Base-by-base conservation (phyloP, 2,113 vertebrate genomes). In the Plecturocebus donacophilus region DNA sequence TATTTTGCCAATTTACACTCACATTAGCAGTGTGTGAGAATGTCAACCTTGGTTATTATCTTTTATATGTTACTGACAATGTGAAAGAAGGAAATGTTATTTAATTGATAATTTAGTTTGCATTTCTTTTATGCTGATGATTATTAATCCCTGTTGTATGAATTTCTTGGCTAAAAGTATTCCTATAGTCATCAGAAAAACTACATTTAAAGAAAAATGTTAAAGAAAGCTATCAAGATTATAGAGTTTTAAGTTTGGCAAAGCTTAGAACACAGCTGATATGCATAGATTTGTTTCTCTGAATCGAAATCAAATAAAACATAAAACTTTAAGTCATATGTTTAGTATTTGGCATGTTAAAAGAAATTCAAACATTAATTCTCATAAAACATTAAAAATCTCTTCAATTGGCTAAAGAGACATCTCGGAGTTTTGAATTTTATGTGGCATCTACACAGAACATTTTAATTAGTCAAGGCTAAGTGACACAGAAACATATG, bases 381-480 rank as follows among this genome's bases (percentile, higher is more conserved):
- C 30, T 88, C 73, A 68, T 61, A 71, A 80, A 95, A 80, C 25
- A 66, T 76, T 52, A 35, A 88, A 95, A 90, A 40, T 95, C 16
- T 85, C 77, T 92, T 92, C 75, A 77, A 45, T 40, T 95, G 92
- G 16, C 25, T 61, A 75, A 95, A 84, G 83, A 90, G 92, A 93
- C 49, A 94, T 81, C 38, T 92, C 70, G 32, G 79, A 83, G 47
- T 90, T 95, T 97, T 80, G 64, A 79, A 96, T 56, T 88, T 87
- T 80, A 81, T 97, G 86, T 92, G 75, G 81, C 20, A 80, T 70
- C 79, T 84, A 27, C 49, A 93, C 83, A 84, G 84, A 95, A 73
- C 38, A 87, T 96, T 97, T 97, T 97, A 97, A 98, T 97, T 97
- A 97, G 96, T 97, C 85, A 91, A 71, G 90, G 87, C 75, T 81